Evolutionary conservation across 1,140 invertebrate species (phyloP), one percentile per base, ranked within the genome.

Genomic region (Drosophila sp.): DNA sequence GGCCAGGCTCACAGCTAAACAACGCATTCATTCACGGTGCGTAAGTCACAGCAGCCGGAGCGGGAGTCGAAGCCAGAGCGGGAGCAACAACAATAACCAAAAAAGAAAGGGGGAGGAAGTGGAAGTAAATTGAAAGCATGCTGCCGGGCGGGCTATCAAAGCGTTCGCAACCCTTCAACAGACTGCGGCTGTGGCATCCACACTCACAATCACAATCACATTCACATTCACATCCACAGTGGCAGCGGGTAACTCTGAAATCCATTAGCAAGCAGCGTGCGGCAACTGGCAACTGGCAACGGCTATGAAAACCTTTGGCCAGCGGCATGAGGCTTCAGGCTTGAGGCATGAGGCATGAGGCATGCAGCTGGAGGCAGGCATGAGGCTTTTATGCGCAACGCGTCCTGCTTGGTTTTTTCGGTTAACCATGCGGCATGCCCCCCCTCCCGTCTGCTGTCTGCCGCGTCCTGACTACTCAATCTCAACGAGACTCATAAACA

Each of bases 401-500:
- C 79, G 87, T 87, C 76, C 87, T 90, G 79, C 75, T 75, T 80
- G 79, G 79, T 89, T 87, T 89, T 87, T 90, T 87, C 61, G 86
- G 83, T 89, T 90, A 90, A 90, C 87, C 87, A 90, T 90, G 82
- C 36, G 83, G 87, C 79, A 90, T 90, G 72, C 82, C 80, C 75
- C 72, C n/a, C n/a, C n/a, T n/a, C n/a, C n/a, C n/a, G n/a, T n/a
- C n/a, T 72, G 72, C 72, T 71, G 36, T 58, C 64, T 48, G 21
- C 57, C 50, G 45, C 16, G 27, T 45, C 54, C 65, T 51, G 77
- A 67, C 66, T 70, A 51, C 75, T 89, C 83, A 89, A 89, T 89
- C 83, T 89, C 83, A 70, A 89, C 83, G 78, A 89, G 83, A 89
- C 72, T 90, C 80, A 89, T 90, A 90, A 90, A 90, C 89, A 90